Conservation (phyloP, 1,140 invertebrate species). For the Papilio dardanus region DNA sequence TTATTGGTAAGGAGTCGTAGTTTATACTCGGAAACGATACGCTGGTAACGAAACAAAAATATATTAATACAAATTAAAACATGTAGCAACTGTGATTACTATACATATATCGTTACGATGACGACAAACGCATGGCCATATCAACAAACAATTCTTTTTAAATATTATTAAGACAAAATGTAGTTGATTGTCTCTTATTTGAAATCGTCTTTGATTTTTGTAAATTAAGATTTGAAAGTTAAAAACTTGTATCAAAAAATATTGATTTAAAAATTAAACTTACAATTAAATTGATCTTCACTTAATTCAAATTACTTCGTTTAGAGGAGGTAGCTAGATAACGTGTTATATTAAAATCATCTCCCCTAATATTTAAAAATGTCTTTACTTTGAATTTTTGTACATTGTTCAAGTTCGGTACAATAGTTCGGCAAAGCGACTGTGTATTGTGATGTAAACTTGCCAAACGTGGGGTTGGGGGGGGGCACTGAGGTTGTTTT, state of each 20-base stretch:
- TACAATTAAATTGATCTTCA: background rate
- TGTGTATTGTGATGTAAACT: conserved; percentile 36
- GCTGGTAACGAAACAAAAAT: conserved; percentile 56
- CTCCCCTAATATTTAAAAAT: background rate
- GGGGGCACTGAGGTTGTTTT: conserved; percentile 61
- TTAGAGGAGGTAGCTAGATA: conserved; percentile 5
- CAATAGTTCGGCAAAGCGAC: conserved; percentile 36
- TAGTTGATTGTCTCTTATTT: conserved; percentile 48
- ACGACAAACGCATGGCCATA: conserved; percentile 77
- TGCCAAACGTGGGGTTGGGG: conserved; percentile 42
- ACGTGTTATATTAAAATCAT: background rate
- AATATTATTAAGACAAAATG: conserved; percentile 65
- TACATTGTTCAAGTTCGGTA: background rate
- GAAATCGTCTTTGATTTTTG: conserved; percentile 50
- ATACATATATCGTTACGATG: conserved; percentile 75
- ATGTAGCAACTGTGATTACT: conserved; percentile 78
- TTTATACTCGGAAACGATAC: conserved; percentile 71
- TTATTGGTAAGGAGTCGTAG: conserved; percentile 77
- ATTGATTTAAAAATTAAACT: background rate
- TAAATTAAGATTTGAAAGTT: conserved; percentile 52
- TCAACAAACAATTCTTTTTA: conserved; percentile 77
- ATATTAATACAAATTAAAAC: conserved; percentile 64
- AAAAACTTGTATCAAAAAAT: conserved; percentile 15
- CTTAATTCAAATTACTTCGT: conserved; percentile 17
- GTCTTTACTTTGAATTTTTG: background rate